Base-by-base conservation (phyloP, 2,113 vertebrate genomes). In the Eonycteris spelaea region DNA sequence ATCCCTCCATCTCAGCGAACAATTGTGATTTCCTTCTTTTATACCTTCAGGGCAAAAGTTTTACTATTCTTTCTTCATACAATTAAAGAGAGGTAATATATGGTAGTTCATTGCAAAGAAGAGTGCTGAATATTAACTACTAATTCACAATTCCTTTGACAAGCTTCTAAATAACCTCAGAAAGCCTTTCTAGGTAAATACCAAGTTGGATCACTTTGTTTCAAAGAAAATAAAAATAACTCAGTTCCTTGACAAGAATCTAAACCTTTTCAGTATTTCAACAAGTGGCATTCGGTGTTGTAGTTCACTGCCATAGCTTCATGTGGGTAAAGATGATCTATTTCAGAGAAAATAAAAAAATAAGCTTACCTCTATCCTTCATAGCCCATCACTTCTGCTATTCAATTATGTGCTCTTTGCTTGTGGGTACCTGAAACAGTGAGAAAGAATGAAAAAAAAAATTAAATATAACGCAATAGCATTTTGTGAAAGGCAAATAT, bases 371-470 rank as follows among this genome's bases (percentile, higher is more conserved):
- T 98, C 94, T 68, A 30, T 88, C 73, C 67, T 96, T 92, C 94
- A 94, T 86, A 95, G 93, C 43, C 77, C 86, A 95, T 94, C 73
- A 55, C 93, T 97, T 96, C 97, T 97, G 94, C 59, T 97, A 96
- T 78, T 98, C 98, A 97, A 87, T 93, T 97, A 95, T 82, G 68
- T 95, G 86, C 71, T 98, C 98, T 90, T 91, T 94, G 96, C 90
- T 57, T 98, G 98, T 91, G 93, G 59, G 86, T 57, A 86, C 97
- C 99, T 99, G 98, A 96, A 99, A 99, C 1, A 98, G 97, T 80
- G 98, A 99, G 98, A 98, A 97, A 98, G 97, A 98, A 98, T 97
- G 98, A 93, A 98, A 96, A 98, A 40, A 96, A 85, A 85, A 95
- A 98, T 97, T 98, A 95, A 98, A 95, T 98, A 95, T 97, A 95